These are phyloP conservation scores for Hemitrygon akajei DNA, from an alignment of 2,797 vertebrate genomes.

Conservation along the genomic window DNA sequence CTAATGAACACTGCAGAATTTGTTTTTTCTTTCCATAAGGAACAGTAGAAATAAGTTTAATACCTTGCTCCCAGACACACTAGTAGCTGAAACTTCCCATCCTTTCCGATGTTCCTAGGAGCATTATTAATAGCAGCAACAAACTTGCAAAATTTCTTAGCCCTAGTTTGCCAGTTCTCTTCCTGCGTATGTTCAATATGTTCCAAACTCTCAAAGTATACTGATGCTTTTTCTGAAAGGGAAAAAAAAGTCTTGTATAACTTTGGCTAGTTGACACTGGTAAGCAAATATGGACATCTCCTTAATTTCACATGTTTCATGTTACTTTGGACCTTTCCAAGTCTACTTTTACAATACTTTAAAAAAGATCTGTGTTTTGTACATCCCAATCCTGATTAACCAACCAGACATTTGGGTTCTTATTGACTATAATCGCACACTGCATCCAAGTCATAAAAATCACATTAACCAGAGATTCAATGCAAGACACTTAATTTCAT, in stretches of 20 bases:
- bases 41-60: constrained; percentile 21
- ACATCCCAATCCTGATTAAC: too few relatives aligned
- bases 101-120: constrained; percentile 93
- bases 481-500: neutral
- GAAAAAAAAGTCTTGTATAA: constrained; percentile 37
- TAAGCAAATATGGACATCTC: neutral
- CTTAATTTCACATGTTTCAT: neutral
- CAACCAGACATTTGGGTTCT: neutral
- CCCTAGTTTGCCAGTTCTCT: constrained; percentile 90
- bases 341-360: neutral
- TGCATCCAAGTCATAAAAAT: neutral
- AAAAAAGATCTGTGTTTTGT: neutral
- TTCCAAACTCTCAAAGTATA: constrained; percentile 87
- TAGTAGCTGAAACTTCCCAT: constrained; percentile 98
- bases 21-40: neutral
- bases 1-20: neutral
- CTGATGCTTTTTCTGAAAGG: constrained; percentile 87
- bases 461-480: too few relatives aligned
- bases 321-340: neutral
- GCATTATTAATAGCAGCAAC: constrained; percentile 89
- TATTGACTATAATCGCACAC: neutral
- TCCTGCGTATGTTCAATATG: constrained; percentile 74
- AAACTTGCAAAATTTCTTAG: constrained; percentile 86
- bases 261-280: neutral
- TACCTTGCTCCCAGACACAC: constrained; percentile 97